A percentile compares a stretch with the other conserved stretches of the same genome.
Evolutionary conservation across 2,113 vertebrate species (phyloP).

Genomic region (Pygoscelis antarcticus): DNA sequence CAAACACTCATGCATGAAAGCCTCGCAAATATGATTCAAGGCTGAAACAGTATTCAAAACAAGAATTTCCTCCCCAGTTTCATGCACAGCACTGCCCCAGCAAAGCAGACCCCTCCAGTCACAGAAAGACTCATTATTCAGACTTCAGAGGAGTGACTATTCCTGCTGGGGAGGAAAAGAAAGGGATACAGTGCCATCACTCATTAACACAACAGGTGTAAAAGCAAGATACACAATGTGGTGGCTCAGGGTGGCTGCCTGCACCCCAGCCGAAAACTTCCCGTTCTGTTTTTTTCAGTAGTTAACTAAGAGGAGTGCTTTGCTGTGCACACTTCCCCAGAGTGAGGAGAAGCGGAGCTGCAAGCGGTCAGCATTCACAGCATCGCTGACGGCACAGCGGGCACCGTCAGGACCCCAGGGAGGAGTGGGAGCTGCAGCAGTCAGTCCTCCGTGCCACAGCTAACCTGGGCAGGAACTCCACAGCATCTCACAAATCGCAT

Average conservation of each 20-base stretch:
- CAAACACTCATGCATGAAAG: not conserved
- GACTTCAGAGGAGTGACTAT: fast-evolving
- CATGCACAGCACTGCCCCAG: fast-evolving
- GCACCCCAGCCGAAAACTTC: not conserved
- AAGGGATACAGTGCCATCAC: not conserved
- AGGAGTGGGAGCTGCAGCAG: not conserved
- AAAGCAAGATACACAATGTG: fast-evolving
- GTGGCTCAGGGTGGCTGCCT: not conserved
- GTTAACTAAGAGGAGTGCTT: not conserved
- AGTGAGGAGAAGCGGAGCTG: not conserved
- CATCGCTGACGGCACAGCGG: fast-evolving
- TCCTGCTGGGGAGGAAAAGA: not conserved
- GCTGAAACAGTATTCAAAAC: not conserved
- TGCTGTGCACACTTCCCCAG: fast-evolving
- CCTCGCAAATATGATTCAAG: fast-evolving
- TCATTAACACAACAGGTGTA: fast-evolving
- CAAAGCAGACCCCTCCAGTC: fast-evolving
- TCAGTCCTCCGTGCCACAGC: fast-evolving
- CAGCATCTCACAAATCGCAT: fast-evolving
- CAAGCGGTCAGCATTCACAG: fast-evolving
- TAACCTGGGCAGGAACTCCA: not conserved
- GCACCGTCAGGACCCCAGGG: fast-evolving
- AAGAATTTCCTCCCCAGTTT: not conserved
- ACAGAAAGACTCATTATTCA: fast-evolving
- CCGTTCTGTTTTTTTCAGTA: fast-evolving